These are phyloP conservation scores for Zophobas morio DNA, from an alignment of 1,140 invertebrate genomes.

Conservation along the genomic window DNA sequence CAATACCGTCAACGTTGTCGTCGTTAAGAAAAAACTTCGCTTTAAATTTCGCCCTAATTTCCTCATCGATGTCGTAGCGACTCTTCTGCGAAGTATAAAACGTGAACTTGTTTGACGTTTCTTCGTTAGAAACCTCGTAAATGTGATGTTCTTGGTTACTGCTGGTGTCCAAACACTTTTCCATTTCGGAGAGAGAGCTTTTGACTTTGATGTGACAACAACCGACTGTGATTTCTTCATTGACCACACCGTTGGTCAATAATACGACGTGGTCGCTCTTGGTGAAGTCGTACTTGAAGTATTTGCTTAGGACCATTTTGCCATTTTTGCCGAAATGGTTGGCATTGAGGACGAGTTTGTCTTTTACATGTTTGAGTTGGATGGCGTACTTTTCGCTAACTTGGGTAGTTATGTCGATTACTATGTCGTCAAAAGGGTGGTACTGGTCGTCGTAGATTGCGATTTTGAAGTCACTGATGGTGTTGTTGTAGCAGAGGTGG, in stretches of 20 bases:
- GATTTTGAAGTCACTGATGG: slow-evolving; percentile 11
- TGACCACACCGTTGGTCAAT: not conserved
- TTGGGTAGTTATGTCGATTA: not conserved
- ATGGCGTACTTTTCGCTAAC: slow-evolving; percentile 9
- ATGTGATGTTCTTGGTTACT: not conserved
- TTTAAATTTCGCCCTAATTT: not conserved
- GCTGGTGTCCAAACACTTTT: slow-evolving; percentile 8
- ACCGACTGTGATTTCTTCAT: slow-evolving; percentile 7
- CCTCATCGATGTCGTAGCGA: not conserved
- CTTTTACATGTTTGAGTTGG: slow-evolving; percentile 23
- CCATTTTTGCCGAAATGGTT: slow-evolving; percentile 21
- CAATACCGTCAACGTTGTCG: not conserved
- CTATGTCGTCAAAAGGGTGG: slow-evolving; percentile 24
- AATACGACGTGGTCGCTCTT: slow-evolving; percentile 12
- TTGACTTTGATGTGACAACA: not conserved
- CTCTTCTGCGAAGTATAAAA: slow-evolving; percentile 9
- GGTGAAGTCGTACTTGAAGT: slow-evolving; percentile 24
- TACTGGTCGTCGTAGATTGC: slow-evolving; percentile 17
- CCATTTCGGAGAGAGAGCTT: not conserved
- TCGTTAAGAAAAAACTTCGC: slow-evolving; percentile 1
- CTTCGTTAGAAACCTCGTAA: not conserved
- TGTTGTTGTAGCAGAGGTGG: slow-evolving; percentile 2
- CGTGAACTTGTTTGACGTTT: not conserved
- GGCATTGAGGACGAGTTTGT: slow-evolving; percentile 1
- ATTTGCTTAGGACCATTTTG: slow-evolving; percentile 17